phyloP scores from a whole-genome alignment of 1,140 invertebrate genomes.

The Scaptomyza graminum region DNA sequence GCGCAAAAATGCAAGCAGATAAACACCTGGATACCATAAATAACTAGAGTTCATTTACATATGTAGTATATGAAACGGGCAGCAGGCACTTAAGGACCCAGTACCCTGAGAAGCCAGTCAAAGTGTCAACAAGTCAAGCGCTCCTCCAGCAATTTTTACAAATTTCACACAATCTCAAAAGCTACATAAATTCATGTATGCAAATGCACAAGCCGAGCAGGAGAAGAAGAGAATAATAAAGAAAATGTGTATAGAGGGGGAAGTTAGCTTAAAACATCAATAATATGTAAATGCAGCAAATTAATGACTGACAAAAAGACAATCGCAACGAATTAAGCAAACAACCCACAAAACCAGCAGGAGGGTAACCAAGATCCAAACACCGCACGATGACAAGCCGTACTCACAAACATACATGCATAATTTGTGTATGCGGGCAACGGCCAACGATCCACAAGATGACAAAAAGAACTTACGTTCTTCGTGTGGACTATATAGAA shows the following conservation, averaged over 20 bases:
- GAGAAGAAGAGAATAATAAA: not conserved
- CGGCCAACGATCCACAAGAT: constrained; percentile 45
- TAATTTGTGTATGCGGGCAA: constrained; percentile 73
- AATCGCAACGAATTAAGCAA: constrained; percentile 82
- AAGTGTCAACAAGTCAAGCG: constrained; percentile 62
- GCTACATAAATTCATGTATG: constrained; percentile 49
- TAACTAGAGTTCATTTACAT: constrained; percentile 51
- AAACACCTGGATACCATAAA: constrained; percentile 68
- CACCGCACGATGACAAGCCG: constrained; percentile 20
- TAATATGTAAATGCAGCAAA: constrained; percentile 82
- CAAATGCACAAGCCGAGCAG: constrained; percentile 49
- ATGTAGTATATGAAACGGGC: constrained; percentile 29
- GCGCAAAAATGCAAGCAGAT: not conserved
- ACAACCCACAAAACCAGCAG: constrained; percentile 64
- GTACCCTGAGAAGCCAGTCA: constrained; percentile 22
- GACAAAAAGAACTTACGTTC: constrained; percentile 18
- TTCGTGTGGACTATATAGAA: constrained; percentile 46
- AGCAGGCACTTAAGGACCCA: constrained; percentile 42
- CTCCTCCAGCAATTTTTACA: constrained; percentile 17
- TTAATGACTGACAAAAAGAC: constrained; percentile 83
- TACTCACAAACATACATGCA: constrained; percentile 21
- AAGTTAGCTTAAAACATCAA: constrained; percentile 58
- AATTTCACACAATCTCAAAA: constrained; percentile 63
- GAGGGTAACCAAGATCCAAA: constrained; percentile 27
- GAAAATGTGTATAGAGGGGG: not conserved